Evolutionary conservation across 2,888 invertebrate species (phyloP).

Genomic region (Synergus laeviventris): DNA sequence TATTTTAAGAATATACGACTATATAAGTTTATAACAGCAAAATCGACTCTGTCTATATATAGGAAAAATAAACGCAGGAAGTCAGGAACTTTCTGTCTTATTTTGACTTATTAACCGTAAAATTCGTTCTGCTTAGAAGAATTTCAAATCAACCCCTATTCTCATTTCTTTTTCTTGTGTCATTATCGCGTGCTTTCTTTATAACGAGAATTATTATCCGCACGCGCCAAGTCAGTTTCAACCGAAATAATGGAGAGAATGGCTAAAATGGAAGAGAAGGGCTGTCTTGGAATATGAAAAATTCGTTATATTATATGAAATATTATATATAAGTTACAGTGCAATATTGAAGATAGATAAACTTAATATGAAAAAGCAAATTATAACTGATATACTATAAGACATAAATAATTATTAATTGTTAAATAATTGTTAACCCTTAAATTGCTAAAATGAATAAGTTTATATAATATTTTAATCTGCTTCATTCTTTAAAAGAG

Average conservation of each 20-base stretch:
- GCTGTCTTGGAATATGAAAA: neutral
- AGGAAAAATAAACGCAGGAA: neutral
- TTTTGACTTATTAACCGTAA: neutral
- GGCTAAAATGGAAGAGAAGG: too few species aligned
- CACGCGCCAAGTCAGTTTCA: conserved; percentile 65
- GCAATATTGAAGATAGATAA: neutral
- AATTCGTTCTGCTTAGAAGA: neutral
- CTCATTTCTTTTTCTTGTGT: neutral
- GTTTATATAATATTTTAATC: too few species aligned
- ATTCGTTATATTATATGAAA: neutral
- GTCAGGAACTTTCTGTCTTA: neutral
- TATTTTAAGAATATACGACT: neutral
- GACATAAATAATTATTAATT: too few species aligned
- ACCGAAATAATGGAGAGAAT: conserved; percentile 55
- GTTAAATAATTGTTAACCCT: too few species aligned
- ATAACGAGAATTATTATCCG: conserved; percentile 66
- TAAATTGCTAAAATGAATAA: too few species aligned
- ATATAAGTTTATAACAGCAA: too few species aligned
- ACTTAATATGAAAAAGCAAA: neutral
- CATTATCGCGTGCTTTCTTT: conserved; percentile 61
- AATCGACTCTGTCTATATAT: neutral
- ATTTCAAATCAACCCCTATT: neutral
- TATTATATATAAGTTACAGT: neutral
- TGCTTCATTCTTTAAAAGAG: too few species aligned
- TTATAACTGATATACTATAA: too few species aligned